Percentiles rank a stretch among this genome's conserved stretches.
Evolutionary conservation across 2,888 invertebrate genomes (phyloP).

Genomic region (Chesias legatella): DNA sequence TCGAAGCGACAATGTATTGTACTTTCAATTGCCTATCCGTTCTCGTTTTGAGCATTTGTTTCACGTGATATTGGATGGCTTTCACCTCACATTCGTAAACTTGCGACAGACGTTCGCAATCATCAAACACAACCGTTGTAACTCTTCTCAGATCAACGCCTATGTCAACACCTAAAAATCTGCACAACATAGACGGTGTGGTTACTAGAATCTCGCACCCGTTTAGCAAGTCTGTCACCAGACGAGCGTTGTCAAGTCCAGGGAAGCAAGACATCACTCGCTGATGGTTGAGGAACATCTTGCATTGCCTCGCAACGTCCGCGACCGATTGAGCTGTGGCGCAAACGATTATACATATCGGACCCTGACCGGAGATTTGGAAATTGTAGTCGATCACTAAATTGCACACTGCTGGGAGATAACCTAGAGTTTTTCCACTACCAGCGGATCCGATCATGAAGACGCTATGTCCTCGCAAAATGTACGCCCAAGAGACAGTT

Average conservation of each 20-base stretch:
- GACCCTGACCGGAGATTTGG: conserved; percentile 72
- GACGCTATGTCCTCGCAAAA: conserved; percentile 83
- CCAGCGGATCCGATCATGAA: conserved; percentile 81
- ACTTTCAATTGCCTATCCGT: conserved; percentile 65
- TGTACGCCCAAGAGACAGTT: conserved; percentile 85
- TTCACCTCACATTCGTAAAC: conserved; percentile 73
- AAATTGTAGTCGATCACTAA: conserved; percentile 69
- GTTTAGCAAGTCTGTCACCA: conserved; percentile 75
- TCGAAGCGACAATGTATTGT: conserved; percentile 81
- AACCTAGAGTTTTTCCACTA: conserved; percentile 86
- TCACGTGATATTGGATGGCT: conserved; percentile 60
- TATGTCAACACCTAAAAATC: conserved; percentile 59
- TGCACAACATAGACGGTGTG: conserved; percentile 82
- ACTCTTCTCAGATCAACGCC: conserved; percentile 81
- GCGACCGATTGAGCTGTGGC: conserved; percentile 80
- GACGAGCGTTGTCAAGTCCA: conserved; percentile 55
- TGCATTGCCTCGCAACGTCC: conserved; percentile 60
- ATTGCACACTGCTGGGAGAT: conserved; percentile 84
- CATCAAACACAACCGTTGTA: conserved; percentile 85
- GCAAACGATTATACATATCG: conserved; percentile 84
- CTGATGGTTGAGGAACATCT: conserved; percentile 57
- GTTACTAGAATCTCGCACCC: conserved; percentile 87
- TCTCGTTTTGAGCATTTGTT: conserved; percentile 63
- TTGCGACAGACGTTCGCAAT: conserved; percentile 82
- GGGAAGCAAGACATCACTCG: conserved; percentile 62